A percentile compares a stretch with the other conserved stretches of the same genome.
Conservation (phyloP, 2,888 invertebrate species). For the Hypercompe scribonia region DNA sequence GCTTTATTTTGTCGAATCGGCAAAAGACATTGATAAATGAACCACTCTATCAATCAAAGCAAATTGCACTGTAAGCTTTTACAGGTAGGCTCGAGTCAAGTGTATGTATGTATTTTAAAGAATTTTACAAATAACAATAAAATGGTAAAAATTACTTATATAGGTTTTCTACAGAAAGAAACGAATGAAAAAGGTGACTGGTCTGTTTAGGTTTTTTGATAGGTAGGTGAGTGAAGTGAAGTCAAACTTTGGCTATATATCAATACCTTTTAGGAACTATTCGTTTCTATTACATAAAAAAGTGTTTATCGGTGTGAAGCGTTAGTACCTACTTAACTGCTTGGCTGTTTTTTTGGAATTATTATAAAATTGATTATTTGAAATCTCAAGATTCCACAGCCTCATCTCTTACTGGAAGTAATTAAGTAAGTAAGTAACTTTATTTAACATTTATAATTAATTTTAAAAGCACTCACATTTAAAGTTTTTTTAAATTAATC, state of each 20-base stretch:
- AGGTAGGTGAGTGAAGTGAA: no score
- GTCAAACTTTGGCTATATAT: no score
- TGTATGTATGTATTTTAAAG: constrained; percentile 25
- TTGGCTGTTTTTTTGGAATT: no score
- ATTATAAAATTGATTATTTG: no score
- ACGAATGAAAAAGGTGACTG: not conserved
- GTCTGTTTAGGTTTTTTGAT: not conserved
- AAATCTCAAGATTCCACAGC: no score
- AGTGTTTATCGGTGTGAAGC: not conserved
- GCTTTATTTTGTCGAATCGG: constrained; percentile 65
- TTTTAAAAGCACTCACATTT: not conserved
- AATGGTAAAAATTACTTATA: not conserved
- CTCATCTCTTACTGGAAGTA: not conserved
- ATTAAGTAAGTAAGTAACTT: no score
- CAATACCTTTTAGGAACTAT: no score
- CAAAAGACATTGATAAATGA: constrained; percentile 70
- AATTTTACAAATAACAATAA: not conserved
- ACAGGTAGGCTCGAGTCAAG: constrained; percentile 51
- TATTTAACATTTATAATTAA: not conserved
- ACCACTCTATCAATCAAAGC: constrained; percentile 70
- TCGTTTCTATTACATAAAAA: not conserved
- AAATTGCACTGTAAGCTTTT: constrained; percentile 60
- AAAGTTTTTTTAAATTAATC: not conserved
- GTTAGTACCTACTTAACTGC: no score
- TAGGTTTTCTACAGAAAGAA: not conserved